Conservation (phyloP, 2,797 vertebrate species). For the Thaleichthys pacificus region DNA sequence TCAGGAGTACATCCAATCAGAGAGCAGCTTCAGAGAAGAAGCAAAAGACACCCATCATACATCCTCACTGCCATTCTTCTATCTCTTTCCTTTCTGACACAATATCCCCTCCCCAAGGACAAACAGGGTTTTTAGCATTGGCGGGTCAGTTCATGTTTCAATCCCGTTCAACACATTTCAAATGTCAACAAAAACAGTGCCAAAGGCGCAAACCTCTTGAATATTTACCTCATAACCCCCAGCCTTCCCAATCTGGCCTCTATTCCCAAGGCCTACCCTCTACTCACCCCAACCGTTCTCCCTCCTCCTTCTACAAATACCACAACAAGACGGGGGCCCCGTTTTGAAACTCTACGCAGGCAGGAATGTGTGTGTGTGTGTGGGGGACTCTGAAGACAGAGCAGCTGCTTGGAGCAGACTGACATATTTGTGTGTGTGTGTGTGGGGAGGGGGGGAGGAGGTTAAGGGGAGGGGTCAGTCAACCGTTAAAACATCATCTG, state of each 20-base stretch:
- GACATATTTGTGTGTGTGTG: constrained; percentile 29
- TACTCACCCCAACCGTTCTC: constrained; percentile 9
- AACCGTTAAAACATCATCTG: constrained; percentile 9
- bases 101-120: too few species aligned
- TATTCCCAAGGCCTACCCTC: constrained; percentile 29
- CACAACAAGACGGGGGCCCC: constrained; percentile 48
- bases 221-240: constrained; percentile 24
- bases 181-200: background rate
- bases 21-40: too few species aligned
- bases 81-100: too few species aligned
- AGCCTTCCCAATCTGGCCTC: constrained; percentile 47
- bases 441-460: constrained; percentile 11
- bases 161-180: background rate
- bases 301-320: constrained; percentile 48
- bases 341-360: constrained; percentile 57
- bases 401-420: constrained; percentile 29
- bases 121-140: background rate
- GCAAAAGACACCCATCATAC: background rate
- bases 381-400: constrained; percentile 42
- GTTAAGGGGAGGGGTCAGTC: constrained; percentile 5
- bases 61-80: background rate
- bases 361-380: constrained; percentile 50
- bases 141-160: background rate
- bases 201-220: too few species aligned
- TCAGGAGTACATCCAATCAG: too few species aligned